Base-by-base conservation (phyloP, 2,888 invertebrate species). In the Drosophila borealis region DNA sequence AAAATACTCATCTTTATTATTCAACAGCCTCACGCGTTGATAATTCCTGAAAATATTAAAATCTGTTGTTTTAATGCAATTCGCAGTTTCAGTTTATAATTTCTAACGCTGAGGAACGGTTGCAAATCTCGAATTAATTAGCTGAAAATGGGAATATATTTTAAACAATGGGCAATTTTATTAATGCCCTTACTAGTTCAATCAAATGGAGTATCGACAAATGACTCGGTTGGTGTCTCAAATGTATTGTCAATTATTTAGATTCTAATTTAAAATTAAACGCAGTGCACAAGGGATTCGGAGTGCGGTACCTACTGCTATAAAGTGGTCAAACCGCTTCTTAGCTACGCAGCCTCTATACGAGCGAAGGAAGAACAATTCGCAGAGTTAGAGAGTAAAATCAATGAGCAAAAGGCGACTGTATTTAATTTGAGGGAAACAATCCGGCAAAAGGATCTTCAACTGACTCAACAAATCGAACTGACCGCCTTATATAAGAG, bases 301-400 rank as follows among this genome's bases (percentile, higher is more conserved):
- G 6, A 9, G 11, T 49, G 48, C 13, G 48, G 14, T 8, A 0
- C 9, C 3, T 46, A 46, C 14, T 60, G 53, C 21, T 51, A 51
- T 45, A 19, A 61, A 33, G 19, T 54, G 14, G 61, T 60, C 2
- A 63, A 50, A 3, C 61, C 49, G 4, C 62, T 63, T 29, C 21
- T 63, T 2, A 19, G 36, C 29, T 21, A 21, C 19, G 29, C 19
- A 11, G 5, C 29, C 1, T 44, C 49, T 11, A 3, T 33, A 0
- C 17, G 5, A 14, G 13, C 11, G 9, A 48, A 56, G 19, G 42
- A 44, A 10, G 4, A 13, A 17, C 49, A 63, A 21, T 44, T 49
- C 3, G 10, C 8, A 10, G 29, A 44, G 10, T 1, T 63, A 3
- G 42, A 60, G 37, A 6, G 37, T 33, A 37, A 29, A 36, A 21